phyloP scores from a whole-genome alignment of 2,797 vertebrate genomes.

The Pangasius mekongensis region DNA sequence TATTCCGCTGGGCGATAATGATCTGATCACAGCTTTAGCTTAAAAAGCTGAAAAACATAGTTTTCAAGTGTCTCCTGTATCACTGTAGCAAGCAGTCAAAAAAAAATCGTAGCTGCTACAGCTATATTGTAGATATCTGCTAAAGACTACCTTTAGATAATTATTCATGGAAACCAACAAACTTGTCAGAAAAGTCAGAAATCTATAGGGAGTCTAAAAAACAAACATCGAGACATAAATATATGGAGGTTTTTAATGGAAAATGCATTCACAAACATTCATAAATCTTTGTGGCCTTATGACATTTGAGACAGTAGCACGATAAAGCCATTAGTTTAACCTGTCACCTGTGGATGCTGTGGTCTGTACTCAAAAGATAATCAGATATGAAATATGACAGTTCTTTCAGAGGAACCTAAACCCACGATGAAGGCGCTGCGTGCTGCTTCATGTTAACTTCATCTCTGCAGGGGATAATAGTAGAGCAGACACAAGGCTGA shows the following conservation, averaged over 20 bases:
- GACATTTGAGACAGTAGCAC: background rate
- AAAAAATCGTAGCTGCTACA: background rate
- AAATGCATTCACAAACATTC: background rate
- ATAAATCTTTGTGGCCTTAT: background rate
- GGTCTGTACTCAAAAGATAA: background rate
- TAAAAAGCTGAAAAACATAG: background rate
- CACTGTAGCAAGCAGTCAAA: background rate
- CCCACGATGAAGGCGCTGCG: background rate
- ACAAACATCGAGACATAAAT: background rate
- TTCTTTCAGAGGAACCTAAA: slow-evolving; percentile 11
- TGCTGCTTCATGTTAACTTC: slow-evolving; percentile 2
- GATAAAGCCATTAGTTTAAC: background rate
- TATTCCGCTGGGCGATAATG: background rate
- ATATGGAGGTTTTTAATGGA: slow-evolving; percentile 8
- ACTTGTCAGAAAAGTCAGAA: background rate
- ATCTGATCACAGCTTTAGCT: background rate
- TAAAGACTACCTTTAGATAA: background rate
- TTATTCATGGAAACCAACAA: background rate
- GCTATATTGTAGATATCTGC: background rate
- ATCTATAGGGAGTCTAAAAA: background rate
- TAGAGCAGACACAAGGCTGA: slow-evolving; percentile 39
- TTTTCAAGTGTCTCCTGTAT: background rate
- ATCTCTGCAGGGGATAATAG: background rate
- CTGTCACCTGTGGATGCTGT: background rate
- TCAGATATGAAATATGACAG: background rate